Evolutionary conservation across 2,113 vertebrate species (phyloP).

Genomic region (Cottus gobio): DNA sequence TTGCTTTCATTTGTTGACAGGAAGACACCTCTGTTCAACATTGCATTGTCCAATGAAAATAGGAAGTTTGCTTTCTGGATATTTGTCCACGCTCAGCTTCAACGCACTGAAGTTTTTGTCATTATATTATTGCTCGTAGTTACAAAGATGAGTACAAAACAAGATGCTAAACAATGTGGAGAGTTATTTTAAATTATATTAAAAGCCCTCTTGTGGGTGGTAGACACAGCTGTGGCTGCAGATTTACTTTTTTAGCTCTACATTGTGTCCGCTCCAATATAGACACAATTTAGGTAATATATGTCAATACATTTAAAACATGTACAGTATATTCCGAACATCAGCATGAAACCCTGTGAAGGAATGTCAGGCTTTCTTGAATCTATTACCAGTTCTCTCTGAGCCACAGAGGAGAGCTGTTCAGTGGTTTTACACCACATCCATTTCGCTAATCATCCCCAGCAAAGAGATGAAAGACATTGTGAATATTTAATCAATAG

Average conservation of each 20-base stretch:
- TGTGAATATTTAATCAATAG: constrained; percentile 68
- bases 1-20: constrained; percentile 29
- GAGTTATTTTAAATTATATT: constrained; percentile 54
- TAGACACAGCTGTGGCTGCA: constrained; percentile 31
- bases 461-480: constrained; percentile 42
- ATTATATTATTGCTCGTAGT: constrained; percentile 53
- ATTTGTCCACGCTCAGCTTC: constrained; percentile 22
- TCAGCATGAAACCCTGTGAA: not conserved
- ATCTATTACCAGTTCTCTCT: constrained; percentile 15
- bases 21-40: constrained; percentile 9
- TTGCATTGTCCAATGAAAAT: not conserved
- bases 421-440: constrained; percentile 14
- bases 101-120: constrained; percentile 30
- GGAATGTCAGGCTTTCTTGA: not conserved
- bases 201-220: constrained; percentile 45
- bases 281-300: not conserved
- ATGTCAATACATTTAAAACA: not conserved
- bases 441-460: constrained; percentile 57
- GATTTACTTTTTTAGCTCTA: not conserved
- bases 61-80: constrained; percentile 24
- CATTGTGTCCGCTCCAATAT: not conserved
- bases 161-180: constrained; percentile 42
- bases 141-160: constrained; percentile 41
- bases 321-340: not conserved
- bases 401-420: not conserved